Evolutionary conservation across 1,140 invertebrate species (phyloP), one percentile per base, ranked within the genome.

Genomic region (Penaeus chinensis): DNA sequence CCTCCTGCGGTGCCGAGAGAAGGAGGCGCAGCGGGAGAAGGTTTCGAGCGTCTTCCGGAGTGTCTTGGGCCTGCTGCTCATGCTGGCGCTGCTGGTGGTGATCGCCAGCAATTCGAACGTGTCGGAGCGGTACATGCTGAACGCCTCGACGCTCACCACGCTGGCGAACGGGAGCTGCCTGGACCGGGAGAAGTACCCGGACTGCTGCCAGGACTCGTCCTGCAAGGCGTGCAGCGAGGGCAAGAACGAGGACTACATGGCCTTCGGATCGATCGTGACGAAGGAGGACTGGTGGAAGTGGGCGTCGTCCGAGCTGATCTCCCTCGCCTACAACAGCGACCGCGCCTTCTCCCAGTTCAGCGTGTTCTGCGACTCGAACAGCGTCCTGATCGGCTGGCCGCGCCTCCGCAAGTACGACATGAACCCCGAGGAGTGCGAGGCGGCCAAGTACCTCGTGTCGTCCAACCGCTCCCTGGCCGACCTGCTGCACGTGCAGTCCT

Each of bases 241-340:
- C 20, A 16, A 47, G 65, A 76, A 87, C 61, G 61, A 82, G 66
- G 60, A 77, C 42, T 90, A 88, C 60, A 80, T 82, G 82, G 76
- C 32, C 27, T 90, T 90, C 66, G 22, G 66, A 3, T 66, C 88
- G 24, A 85, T 90, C 42, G 47, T 74, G 32, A 82, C 61, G n/a
- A 90, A 88, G 47, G 83, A 90, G 27, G 89, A 90, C 27, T 90
- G 89, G 89, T 90, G 89, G 89, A 82, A 85, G 11, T 90, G 89
- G 89, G 85, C 86, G 16, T 69, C 66, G 32, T 82, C 89, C 13
- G 89, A 90, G 42, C 71, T 90, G 20, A 62, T 90, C 27, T 86
- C 81, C 10, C 37, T 88, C 11, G 84, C 85, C 11, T 90, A 85
- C 47, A 90, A 90, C 76, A n/a, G 24, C n/a, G 85, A 90, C 66